Evolutionary conservation across 1,140 invertebrate species (phyloP).

Genomic region (Kradibia gibbosae): DNA sequence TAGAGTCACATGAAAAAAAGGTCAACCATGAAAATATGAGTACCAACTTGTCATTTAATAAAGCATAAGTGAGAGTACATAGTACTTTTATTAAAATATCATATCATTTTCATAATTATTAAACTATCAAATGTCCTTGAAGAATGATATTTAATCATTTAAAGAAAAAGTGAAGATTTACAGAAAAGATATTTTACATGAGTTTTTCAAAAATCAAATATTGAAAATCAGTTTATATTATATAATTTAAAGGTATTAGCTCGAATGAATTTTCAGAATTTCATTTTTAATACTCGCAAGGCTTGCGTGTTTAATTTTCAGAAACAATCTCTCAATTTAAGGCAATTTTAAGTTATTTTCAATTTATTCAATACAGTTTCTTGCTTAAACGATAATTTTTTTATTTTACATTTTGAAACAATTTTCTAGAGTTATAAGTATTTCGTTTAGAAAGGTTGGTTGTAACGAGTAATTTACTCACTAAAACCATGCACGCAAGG

Average conservation of each 20-base stretch:
- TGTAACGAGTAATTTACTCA: not conserved
- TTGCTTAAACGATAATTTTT: not conserved
- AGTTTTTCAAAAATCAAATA: not conserved
- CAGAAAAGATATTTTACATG: not conserved
- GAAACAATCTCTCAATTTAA: not conserved
- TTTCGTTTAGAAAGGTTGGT: constrained; percentile 16
- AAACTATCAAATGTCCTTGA: not conserved
- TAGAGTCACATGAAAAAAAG: constrained; percentile 10
- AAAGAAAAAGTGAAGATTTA: not conserved
- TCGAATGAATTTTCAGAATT: not conserved
- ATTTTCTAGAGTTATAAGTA: constrained; percentile 5
- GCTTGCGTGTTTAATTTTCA: constrained; percentile 14
- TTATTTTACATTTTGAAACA: constrained; percentile 8
- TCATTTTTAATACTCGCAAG: not conserved
- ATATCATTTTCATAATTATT: not conserved
- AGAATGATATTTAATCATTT: not conserved
- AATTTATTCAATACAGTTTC: constrained; percentile 6
- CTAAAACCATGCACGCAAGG: not conserved
- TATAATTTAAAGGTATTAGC: not conserved
- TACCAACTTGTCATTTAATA: not conserved
- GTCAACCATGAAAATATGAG: constrained; percentile 3
- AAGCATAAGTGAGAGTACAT: not conserved
- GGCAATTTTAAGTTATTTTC: constrained; percentile 1
- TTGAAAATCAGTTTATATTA: not conserved
- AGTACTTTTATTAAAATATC: not conserved